A percentile compares a stretch with the other conserved stretches of the same genome.
Conservation (phyloP, 2,888 invertebrate genomes). For the Glaucopsyche alexis region DNA sequence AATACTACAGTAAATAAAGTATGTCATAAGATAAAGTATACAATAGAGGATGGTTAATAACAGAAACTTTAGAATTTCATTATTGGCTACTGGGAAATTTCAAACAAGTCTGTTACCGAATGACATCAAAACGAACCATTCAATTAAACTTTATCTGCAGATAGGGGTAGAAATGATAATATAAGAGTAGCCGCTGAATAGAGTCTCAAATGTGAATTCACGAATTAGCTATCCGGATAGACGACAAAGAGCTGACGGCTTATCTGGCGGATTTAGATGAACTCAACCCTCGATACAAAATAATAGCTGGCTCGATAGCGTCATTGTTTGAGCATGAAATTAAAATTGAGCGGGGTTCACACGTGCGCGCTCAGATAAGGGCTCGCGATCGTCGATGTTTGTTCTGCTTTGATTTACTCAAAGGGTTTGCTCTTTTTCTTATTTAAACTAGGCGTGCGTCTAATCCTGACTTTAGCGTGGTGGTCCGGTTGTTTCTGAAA, state of each 20-base stretch:
- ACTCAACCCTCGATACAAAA: conserved; percentile 77
- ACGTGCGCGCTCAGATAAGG: conserved; percentile 78
- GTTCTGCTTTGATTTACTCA: conserved; percentile 63
- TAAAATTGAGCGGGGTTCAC: conserved; percentile 79
- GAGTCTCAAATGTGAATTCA: conserved; percentile 42
- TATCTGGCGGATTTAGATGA: conserved; percentile 77
- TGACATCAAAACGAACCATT: conserved; percentile 18
- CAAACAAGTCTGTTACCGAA: conserved; percentile 11
- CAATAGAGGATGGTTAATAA: not conserved
- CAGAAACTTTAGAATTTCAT: conserved; percentile 1
- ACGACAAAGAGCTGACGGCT: conserved; percentile 73
- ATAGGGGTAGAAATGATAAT: conserved; percentile 50
- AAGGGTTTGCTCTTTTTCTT: conserved; percentile 73
- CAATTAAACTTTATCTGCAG: conserved; percentile 20
- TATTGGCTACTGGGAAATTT: not conserved
- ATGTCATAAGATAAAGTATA: not conserved
- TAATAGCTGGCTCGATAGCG: conserved; percentile 77
- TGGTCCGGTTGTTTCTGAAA: conserved; percentile 1
- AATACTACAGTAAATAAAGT: not conserved
- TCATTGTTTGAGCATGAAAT: conserved; percentile 81
- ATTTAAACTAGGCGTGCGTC: conserved; percentile 47
- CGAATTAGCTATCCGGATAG: conserved; percentile 71
- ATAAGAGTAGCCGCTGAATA: conserved; percentile 50
- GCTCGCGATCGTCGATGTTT: conserved; percentile 59
- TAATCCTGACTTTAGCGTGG: conserved; percentile 18